Conservation (phyloP, 2,113 vertebrate species). For the Motacilla tschutschensis region DNA sequence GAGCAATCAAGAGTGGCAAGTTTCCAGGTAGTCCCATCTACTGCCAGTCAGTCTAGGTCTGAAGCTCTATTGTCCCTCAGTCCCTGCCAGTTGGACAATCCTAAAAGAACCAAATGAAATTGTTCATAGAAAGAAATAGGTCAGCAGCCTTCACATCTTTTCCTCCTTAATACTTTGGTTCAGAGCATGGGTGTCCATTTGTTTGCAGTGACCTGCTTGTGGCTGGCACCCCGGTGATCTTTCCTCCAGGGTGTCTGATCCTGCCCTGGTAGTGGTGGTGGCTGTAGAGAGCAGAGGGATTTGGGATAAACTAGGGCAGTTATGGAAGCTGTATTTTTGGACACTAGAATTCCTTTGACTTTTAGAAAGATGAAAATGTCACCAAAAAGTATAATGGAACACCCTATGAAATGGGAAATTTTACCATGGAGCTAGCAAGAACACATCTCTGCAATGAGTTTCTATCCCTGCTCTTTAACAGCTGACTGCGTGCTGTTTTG, state of each 20-base stretch:
- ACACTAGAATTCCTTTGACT: background rate
- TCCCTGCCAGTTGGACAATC: conserved; percentile 19
- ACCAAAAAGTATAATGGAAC: background rate
- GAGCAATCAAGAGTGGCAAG: conserved; percentile 14
- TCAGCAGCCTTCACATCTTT: background rate
- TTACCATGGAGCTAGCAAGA: background rate
- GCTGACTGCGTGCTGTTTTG: background rate
- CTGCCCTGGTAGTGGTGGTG: background rate
- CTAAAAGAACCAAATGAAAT: conserved; percentile 4
- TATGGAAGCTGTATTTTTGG: background rate
- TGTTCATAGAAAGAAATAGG: conserved; percentile 44
- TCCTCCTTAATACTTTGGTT: background rate
- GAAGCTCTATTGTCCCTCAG: background rate
- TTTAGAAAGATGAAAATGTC: background rate
- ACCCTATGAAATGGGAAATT: background rate
- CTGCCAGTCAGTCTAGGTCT: background rate
- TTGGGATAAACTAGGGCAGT: background rate
- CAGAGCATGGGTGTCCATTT: background rate
- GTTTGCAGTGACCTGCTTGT: background rate
- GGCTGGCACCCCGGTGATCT: accelerated
- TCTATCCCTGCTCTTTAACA: background rate
- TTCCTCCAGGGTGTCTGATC: background rate
- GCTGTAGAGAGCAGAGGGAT: background rate
- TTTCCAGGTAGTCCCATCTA: conserved; percentile 6
- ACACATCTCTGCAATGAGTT: background rate